Evolutionary conservation across 1,140 invertebrate genomes (phyloP).

Genomic region (Hycleus cichorii): DNA sequence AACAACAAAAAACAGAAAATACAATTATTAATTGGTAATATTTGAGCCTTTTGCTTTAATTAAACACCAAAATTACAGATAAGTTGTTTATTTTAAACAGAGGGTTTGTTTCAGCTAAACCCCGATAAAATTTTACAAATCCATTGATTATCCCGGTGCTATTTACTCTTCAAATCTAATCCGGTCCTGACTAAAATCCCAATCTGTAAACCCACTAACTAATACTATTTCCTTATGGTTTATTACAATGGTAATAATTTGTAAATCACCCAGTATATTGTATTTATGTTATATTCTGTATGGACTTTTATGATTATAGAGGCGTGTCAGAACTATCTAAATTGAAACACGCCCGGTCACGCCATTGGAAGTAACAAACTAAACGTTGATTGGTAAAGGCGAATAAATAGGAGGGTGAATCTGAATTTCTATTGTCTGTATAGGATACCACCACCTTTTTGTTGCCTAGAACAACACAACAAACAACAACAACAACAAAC

Average conservation of each 20-base stretch:
- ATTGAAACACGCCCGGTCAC: constrained; percentile 11
- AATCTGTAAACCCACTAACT: no score
- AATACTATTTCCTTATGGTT: background rate
- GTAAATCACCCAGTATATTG: background rate
- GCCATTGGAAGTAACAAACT: constrained; percentile 5
- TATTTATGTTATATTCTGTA: background rate
- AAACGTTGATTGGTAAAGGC: background rate
- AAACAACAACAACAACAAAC: background rate
- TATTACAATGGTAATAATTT: background rate
- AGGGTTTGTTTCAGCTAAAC: no score
- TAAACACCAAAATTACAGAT: no score
- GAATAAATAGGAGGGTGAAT: background rate
- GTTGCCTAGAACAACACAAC: background rate
- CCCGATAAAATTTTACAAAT: no score
- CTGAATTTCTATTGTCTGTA: background rate
- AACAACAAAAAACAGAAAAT: no score
- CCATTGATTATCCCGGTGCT: no score
- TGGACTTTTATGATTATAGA: background rate
- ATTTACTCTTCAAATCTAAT: no score
- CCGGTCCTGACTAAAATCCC: no score
- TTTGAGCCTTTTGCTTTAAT: no score
- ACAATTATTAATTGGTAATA: no score
- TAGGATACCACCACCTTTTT: no score
- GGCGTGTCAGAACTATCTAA: constrained; percentile 6
- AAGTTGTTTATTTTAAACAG: no score